A percentile compares a stretch with the other conserved stretches of the same genome.
phyloP scores from a whole-genome alignment of 1,140 invertebrate genomes.

The Aricia agestis region DNA sequence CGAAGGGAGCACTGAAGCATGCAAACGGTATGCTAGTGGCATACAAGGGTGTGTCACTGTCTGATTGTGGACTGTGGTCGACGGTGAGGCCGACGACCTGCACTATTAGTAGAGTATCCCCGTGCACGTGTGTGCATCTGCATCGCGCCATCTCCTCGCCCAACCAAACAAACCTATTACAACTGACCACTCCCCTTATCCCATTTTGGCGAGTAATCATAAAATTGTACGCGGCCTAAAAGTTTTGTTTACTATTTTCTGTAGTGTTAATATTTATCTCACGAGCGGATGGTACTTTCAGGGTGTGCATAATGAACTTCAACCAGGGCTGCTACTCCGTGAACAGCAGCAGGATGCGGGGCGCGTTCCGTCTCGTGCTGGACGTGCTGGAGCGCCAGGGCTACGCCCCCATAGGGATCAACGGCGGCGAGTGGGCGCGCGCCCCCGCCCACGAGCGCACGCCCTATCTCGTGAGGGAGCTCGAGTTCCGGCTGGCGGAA shows the following conservation, averaged over 20 bases:
- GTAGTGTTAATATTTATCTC: conserved; percentile 3
- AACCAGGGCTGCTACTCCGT: conserved; percentile 64
- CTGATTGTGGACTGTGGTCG: no score
- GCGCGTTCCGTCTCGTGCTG: conserved; percentile 51
- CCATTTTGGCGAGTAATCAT: no score
- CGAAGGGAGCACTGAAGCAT: no score
- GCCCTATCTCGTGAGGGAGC: conserved; percentile 55
- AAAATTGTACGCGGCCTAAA: no score
- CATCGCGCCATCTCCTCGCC: no score
- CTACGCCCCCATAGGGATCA: conserved; percentile 46
- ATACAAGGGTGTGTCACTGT: no score
- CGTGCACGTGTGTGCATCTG: no score
- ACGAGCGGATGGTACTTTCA: conserved; percentile 30
- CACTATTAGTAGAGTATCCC: no score
- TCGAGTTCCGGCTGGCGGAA: conserved; percentile 59
- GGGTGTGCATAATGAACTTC: conserved; percentile 60
- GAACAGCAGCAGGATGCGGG: conserved; percentile 64
- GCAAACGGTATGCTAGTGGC: no score
- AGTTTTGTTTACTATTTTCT: background rate
- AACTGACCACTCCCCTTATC: no score
- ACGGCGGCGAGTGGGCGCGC: conserved; percentile 47
- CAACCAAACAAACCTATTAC: no score
- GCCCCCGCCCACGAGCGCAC: conserved; percentile 53
- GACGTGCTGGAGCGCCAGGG: conserved; percentile 58
- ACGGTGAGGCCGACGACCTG: no score